Evolutionary conservation across 2,113 vertebrate genomes (phyloP).

Genomic region (Tragelaphus strepsiceros): DNA sequence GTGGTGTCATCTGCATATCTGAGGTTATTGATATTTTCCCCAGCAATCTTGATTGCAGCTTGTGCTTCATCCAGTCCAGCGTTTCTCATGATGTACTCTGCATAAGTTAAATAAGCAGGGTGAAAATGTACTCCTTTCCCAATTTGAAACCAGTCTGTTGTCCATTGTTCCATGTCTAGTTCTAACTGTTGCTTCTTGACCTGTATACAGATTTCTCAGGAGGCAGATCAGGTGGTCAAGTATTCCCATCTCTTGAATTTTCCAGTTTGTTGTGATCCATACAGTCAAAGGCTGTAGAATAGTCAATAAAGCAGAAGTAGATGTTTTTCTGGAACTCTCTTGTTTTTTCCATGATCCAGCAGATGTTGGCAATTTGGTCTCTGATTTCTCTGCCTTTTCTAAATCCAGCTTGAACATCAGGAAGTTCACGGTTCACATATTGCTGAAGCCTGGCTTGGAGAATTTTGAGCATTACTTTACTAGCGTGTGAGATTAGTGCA

Average conservation of each 20-base stretch:
- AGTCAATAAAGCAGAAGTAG: not conserved
- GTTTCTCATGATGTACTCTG: not conserved
- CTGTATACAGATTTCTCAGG: not conserved
- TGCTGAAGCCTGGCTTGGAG: not conserved
- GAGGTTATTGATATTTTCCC: not conserved
- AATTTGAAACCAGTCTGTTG: not conserved
- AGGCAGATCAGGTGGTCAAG: not conserved
- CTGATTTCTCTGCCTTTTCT: not conserved
- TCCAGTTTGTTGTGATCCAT: not conserved
- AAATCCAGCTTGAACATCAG: not conserved
- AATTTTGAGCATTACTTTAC: not conserved
- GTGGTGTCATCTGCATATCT: not conserved
- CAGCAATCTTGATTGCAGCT: fast-evolving
- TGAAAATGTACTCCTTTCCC: not conserved
- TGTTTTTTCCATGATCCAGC: not conserved
- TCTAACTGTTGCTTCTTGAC: not conserved
- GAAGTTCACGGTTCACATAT: not conserved
- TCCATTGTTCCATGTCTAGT: not conserved
- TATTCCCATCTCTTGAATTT: not conserved
- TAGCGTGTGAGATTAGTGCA: not conserved
- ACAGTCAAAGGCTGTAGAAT: not conserved
- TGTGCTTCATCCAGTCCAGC: not conserved
- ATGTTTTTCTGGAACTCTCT: not conserved
- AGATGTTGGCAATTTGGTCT: not conserved
- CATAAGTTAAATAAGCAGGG: not conserved